Conservation (phyloP, 1,140 invertebrate genomes). For the Helicoverpa zea region DNA sequence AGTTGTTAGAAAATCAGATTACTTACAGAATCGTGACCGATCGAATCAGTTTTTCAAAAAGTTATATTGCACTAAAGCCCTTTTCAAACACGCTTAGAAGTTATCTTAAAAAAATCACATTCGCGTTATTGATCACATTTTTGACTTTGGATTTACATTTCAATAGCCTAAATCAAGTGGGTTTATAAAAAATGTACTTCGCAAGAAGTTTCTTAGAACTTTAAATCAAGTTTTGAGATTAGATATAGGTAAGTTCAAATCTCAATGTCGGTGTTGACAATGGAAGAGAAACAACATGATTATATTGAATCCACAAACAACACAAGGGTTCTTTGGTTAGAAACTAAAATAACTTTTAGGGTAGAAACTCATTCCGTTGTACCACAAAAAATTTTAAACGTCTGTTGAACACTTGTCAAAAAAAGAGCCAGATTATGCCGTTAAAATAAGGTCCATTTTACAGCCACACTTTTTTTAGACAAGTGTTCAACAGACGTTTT, state of each 20-base stretch:
- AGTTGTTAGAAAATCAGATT: too few species aligned
- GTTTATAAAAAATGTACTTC: background rate
- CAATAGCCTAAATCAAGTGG: slow-evolving; percentile 27
- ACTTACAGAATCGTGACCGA: too few species aligned
- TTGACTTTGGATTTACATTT: slow-evolving; percentile 11
- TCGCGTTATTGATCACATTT: background rate
- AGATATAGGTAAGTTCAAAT: background rate
- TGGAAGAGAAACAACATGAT: background rate
- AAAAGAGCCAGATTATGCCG: too few species aligned
- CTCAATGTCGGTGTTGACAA: slow-evolving; percentile 1
- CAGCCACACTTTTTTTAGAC: too few species aligned
- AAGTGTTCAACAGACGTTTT: too few species aligned
- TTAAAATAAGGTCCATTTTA: too few species aligned
- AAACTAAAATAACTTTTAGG: too few species aligned
- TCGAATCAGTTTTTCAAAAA: too few species aligned
- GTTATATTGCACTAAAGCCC: background rate
- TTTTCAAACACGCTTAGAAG: background rate
- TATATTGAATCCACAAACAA: background rate
- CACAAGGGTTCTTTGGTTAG: background rate
- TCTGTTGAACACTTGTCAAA: too few species aligned
- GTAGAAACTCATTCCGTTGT: too few species aligned
- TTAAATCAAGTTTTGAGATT: slow-evolving; percentile 23
- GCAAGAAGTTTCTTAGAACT: slow-evolving; percentile 1
- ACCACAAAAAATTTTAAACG: too few species aligned
- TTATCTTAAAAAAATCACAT: slow-evolving; percentile 19